phyloP scores from a whole-genome alignment of 1,140 invertebrate species.

The Scylla paramamosain region DNA sequence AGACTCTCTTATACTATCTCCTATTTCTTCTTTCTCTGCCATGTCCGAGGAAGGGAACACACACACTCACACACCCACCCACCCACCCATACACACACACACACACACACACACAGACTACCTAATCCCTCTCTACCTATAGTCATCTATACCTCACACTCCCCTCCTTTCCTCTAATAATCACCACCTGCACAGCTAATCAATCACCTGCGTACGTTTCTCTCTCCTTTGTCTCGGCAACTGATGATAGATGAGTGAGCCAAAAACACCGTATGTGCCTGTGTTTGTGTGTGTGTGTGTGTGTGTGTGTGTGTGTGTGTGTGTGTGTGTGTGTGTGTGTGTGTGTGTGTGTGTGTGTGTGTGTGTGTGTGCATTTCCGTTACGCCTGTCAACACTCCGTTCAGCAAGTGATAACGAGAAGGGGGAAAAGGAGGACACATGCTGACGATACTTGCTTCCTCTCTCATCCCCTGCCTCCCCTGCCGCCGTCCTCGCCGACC shows the following conservation, averaged over 20 bases:
- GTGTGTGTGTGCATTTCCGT: neutral
- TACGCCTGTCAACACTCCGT: neutral
- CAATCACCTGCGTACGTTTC: neutral
- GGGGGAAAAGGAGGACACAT: neutral
- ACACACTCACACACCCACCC: no score
- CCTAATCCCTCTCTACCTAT: neutral
- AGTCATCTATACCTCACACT: neutral
- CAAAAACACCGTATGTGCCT: neutral
- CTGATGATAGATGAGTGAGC: neutral
- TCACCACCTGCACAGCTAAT: neutral
- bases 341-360: constrained; percentile 9
- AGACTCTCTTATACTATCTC: neutral
- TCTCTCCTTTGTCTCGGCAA: neutral
- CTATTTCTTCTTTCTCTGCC: neutral
- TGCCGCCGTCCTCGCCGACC: neutral
- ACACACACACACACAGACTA: no score
- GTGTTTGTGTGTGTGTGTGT: neutral
- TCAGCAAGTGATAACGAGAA: neutral
- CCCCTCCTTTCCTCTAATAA: neutral
- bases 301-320: neutral
- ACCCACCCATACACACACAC: no score
- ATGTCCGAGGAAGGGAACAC: no score
- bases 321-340: neutral
- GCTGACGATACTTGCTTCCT: neutral
- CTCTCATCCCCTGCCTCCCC: neutral